These are phyloP conservation scores for Danaus melanippus DNA, from an alignment of 1,140 invertebrate species.

Conservation along the genomic window DNA sequence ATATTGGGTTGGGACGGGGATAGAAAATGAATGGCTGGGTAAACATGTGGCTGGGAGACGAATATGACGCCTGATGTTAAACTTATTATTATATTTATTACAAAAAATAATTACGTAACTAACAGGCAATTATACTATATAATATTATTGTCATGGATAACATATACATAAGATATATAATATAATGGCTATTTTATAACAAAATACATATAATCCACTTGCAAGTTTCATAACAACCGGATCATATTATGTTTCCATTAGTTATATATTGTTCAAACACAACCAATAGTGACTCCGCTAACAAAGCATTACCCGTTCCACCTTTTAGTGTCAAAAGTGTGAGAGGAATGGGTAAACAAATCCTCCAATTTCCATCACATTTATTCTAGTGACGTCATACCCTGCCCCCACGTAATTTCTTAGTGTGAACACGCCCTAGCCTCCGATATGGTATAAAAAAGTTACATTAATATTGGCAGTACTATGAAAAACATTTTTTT, in stretches of 20 bases:
- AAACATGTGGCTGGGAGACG: conserved; percentile 23
- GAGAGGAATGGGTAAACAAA: conserved; percentile 70
- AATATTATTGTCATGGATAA: too few species aligned
- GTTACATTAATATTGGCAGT: conserved; percentile 3
- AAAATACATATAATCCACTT: too few species aligned
- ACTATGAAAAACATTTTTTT: not conserved
- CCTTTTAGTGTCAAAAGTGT: conserved; percentile 69
- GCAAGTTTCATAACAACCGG: too few species aligned
- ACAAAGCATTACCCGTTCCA: conserved; percentile 28
- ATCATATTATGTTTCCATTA: conserved; percentile 10
- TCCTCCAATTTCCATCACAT: conserved; percentile 71
- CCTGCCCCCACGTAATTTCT: conserved; percentile 10
- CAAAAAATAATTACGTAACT: too few species aligned
- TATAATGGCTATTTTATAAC: too few species aligned
- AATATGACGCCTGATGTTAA: too few species aligned
- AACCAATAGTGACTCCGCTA: conserved; percentile 27
- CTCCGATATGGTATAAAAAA: conserved; percentile 1
- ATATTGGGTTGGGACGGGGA: conserved; percentile 54
- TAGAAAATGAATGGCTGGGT: conserved; percentile 56
- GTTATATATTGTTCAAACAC: conserved; percentile 16
- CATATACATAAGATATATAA: too few species aligned
- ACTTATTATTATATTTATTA: too few species aligned
- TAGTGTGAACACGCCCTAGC: not conserved
- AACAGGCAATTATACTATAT: too few species aligned
- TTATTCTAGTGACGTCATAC: conserved; percentile 66